These are phyloP conservation scores for Glyphotaelius pellucidus DNA, from an alignment of 2,888 invertebrate genomes.

Conservation along the genomic window DNA sequence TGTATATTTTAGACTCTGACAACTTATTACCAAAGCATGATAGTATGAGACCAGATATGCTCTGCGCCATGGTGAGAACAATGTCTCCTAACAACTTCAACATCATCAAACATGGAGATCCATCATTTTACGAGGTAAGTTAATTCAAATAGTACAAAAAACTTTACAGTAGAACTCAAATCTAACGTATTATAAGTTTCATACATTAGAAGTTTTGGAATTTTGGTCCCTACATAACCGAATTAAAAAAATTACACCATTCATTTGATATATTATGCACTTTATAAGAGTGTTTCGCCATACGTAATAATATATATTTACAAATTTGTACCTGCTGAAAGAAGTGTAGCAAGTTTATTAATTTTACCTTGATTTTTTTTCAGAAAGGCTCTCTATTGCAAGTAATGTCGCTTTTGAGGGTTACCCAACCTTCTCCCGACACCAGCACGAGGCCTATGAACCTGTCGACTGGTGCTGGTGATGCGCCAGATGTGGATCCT, in stretches of 20 bases:
- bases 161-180: background rate
- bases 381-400: slow-evolving; percentile 71
- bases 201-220: background rate
- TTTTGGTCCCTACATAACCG: background rate
- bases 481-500: slow-evolving; percentile 77
- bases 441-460: background rate
- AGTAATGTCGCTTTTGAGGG: slow-evolving; percentile 74
- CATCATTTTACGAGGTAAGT: slow-evolving; percentile 63
- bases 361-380: background rate
- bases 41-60: slow-evolving; percentile 72
- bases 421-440: slow-evolving; percentile 68
- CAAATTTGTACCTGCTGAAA: background rate
- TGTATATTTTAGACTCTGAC: slow-evolving; percentile 69
- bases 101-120: slow-evolving; percentile 68
- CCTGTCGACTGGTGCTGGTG: background rate
- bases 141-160: too few species aligned
- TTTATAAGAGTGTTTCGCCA: background rate
- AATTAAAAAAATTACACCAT: background rate
- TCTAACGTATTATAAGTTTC: background rate
- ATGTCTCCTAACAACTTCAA: slow-evolving; percentile 73
- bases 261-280: background rate
- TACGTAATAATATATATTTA: background rate
- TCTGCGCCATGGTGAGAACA: slow-evolving; percentile 72
- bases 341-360: background rate
- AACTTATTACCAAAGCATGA: slow-evolving; percentile 74